Conservation (phyloP, 2,888 invertebrate genomes). For the Noctua pronuba region DNA sequence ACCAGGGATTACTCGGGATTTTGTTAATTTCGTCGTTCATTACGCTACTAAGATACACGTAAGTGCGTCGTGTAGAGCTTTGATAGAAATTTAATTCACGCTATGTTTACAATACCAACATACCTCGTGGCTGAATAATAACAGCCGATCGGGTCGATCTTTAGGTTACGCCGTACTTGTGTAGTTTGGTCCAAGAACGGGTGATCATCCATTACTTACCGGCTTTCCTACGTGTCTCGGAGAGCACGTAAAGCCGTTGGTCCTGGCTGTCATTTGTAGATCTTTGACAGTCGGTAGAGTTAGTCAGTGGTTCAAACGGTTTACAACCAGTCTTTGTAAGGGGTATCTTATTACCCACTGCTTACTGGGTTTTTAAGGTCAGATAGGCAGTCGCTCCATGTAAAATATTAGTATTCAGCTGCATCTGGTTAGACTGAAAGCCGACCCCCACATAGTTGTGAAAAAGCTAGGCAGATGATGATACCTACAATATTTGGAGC, state of each 20-base stretch:
- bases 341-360: not conserved
- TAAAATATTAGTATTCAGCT: not conserved
- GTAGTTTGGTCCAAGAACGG: not conserved
- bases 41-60: conserved; percentile 64
- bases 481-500: not conserved
- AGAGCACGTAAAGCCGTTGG: too few species aligned
- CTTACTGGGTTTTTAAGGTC: not conserved
- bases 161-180: not conserved
- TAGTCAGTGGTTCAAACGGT: not conserved
- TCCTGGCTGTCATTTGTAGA: not conserved
- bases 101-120: conserved; percentile 18
- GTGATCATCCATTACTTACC: not conserved
- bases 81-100: conserved; percentile 37
- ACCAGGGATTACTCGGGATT: conserved; percentile 69
- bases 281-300: not conserved
- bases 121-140: not conserved
- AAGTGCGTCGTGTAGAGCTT: conserved; percentile 54
- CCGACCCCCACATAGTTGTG: not conserved
- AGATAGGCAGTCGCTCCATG: not conserved
- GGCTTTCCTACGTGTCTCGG: too few species aligned
- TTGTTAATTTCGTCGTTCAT: conserved; percentile 73
- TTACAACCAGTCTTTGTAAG: not conserved
- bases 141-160: not conserved
- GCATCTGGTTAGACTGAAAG: not conserved
- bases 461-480: not conserved